A percentile compares a stretch with the other conserved stretches of the same genome.
phyloP scores from a whole-genome alignment of 2,113 vertebrate genomes.

The Pluvianellus socialis region DNA sequence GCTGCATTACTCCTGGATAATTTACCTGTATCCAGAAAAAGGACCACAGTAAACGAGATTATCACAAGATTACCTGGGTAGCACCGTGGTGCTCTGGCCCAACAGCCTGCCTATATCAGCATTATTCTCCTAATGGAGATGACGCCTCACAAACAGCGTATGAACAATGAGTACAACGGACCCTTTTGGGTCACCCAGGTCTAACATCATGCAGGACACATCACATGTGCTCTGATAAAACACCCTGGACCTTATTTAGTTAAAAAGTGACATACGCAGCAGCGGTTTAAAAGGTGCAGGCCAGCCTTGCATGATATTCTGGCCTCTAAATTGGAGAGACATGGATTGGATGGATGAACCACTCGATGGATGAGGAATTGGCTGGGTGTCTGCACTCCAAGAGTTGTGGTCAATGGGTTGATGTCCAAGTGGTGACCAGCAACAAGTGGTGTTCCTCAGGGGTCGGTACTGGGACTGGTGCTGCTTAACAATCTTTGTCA shows the following conservation, averaged over 20 bases:
- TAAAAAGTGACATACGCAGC: background rate
- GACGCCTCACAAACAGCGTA: background rate
- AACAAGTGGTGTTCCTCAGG: too few relatives aligned
- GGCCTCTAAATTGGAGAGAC: too few relatives aligned
- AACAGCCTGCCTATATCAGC: background rate
- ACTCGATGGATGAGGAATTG: too few relatives aligned
- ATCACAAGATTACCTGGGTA: background rate
- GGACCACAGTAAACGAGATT: background rate
- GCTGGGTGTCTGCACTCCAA: too few relatives aligned
- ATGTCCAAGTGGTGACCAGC: too few relatives aligned
- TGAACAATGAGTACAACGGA: accelerated
- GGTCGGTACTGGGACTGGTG: too few relatives aligned
- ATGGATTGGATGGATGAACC: too few relatives aligned
- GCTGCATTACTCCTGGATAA: background rate
- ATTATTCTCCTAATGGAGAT: background rate
- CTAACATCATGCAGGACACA: accelerated
- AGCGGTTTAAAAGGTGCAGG: background rate
- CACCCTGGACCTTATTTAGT: background rate
- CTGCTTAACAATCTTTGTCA: too few relatives aligned
- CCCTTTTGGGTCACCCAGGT: background rate
- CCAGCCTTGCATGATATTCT: background rate
- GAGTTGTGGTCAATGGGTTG: too few relatives aligned
- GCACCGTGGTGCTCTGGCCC: background rate
- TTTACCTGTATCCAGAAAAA: background rate
- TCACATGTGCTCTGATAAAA: background rate